These are phyloP conservation scores for Charaxes varanes DNA, from an alignment of 1,140 invertebrate genomes.

Conservation along the genomic window DNA sequence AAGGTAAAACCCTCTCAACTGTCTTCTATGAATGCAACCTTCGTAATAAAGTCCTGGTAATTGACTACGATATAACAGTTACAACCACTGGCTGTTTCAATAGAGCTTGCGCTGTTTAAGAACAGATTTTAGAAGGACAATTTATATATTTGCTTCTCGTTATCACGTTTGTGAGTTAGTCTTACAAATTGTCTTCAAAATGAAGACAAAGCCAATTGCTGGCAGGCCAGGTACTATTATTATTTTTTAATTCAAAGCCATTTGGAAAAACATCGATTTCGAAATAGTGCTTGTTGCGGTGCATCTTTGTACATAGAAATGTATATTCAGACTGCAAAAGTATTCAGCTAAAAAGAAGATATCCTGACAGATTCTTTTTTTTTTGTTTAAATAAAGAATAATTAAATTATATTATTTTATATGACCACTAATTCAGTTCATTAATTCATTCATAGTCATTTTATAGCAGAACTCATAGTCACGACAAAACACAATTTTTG, in stretches of 20 bases:
- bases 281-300: too few species aligned
- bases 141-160: slow-evolving; percentile 10
- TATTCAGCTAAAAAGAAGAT: too few species aligned
- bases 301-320: too few species aligned
- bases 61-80: slow-evolving; percentile 20
- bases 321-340: too few species aligned
- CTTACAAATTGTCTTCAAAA: slow-evolving; percentile 19
- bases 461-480: too few species aligned
- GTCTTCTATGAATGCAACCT: neutral
- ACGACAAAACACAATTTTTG: too few species aligned
- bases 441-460: too few species aligned
- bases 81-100: slow-evolving; percentile 16
- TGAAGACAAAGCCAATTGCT: slow-evolving; percentile 26
- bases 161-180: slow-evolving; percentile 19
- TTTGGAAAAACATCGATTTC: slow-evolving; percentile 26
- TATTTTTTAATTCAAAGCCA: slow-evolving; percentile 19
- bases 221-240: slow-evolving; percentile 2
- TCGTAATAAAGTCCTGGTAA: slow-evolving; percentile 14
- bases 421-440: too few species aligned
- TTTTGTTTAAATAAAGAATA: too few species aligned
- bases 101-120: slow-evolving; percentile 16
- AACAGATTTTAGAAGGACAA: slow-evolving; percentile 1
- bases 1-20: neutral
- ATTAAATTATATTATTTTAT: too few species aligned
- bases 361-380: too few species aligned